phyloP scores from a whole-genome alignment of 1,140 invertebrate species.

The Drosophila lini region DNA sequence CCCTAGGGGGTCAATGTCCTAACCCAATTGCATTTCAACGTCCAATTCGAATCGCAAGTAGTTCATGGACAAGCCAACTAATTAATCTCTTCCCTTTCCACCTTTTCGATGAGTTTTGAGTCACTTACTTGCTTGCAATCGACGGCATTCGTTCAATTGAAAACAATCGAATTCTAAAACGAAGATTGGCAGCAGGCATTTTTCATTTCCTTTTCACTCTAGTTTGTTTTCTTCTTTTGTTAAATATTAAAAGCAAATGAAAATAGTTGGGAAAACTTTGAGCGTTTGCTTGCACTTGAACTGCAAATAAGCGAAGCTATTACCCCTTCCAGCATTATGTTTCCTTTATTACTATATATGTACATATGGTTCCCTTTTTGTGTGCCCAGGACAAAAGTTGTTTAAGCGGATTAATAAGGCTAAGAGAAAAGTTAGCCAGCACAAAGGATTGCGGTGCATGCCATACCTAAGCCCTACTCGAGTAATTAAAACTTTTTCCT shows the following conservation, averaged over 20 bases:
- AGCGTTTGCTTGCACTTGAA: conserved; percentile 24
- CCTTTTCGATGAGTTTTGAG: conserved; percentile 3
- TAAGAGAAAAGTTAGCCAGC: conserved; percentile 27
- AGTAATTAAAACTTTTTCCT: conserved; percentile 7
- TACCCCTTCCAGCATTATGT: neutral
- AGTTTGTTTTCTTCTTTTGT: neutral
- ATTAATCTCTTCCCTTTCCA: conserved; percentile 21
- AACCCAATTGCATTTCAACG: neutral
- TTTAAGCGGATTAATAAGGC: conserved; percentile 40
- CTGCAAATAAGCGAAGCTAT: conserved; percentile 21
- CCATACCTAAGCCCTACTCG: neutral
- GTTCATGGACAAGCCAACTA: conserved; percentile 5
- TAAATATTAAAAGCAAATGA: conserved; percentile 5
- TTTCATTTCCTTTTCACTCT: neutral
- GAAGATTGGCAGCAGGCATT: conserved; percentile 22
- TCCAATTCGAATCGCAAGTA: neutral
- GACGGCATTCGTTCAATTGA: conserved; percentile 23
- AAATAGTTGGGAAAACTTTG: conserved; percentile 20
- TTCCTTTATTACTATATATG: neutral
- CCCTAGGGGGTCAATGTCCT: neutral
- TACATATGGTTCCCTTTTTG: conserved; percentile 8
- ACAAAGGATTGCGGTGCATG: conserved; percentile 15
- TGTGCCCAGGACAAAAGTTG: conserved; percentile 26
- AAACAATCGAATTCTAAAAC: conserved; percentile 39
- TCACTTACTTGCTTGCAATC: neutral